Base-by-base conservation (phyloP, 2,888 invertebrate genomes). In the Philonicus albiceps region DNA sequence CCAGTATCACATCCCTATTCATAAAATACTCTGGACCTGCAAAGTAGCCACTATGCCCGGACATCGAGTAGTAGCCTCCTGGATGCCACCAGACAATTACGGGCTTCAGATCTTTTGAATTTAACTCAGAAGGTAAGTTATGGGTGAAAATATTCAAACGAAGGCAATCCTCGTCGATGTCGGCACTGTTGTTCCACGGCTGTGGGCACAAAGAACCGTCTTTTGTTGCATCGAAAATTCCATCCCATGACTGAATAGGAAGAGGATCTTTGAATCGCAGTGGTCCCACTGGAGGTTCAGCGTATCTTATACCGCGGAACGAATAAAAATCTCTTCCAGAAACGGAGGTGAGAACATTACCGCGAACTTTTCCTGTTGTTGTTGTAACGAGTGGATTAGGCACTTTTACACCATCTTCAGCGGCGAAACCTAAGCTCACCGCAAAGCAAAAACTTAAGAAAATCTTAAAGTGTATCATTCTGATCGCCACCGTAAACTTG, bases 61-160 rank as follows among this genome's bases (percentile, higher is more conserved):
- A 94, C 34, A 92, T 91, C 0, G 93, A 92, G 90, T 95, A 94
- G 90, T 95, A 95, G n/a, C 93, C 95, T 0, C 96, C 96, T 0
- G 94, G 93, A 91, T 96, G 96, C 87, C 96, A 93, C 90, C 93
- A 95, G 0, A 96, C 93, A 5, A 96, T 91, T 1, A 96, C 96
- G 0, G 96, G 95, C 11, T 89, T 90, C 72, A 90, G 90, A 0
- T 90, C 88, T 88, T 91, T 91, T 5, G 90, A 89, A 49, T 90
- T 90, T 0, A 40, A 27, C 31, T 74, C 19, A n/a, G 89, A 90
- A 78, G 91, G 92, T 43, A 92, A 80, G 53, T 91, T 90, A 7
- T 72, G 55, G 40, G 94, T 93, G 88, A 94, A 94, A 73, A 95
- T 93, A 89, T 94, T 95, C 8, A 95, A 89, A 13, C 93, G 91